Conservation (phyloP, 2,888 invertebrate genomes). For the Cantharis rufa region DNA sequence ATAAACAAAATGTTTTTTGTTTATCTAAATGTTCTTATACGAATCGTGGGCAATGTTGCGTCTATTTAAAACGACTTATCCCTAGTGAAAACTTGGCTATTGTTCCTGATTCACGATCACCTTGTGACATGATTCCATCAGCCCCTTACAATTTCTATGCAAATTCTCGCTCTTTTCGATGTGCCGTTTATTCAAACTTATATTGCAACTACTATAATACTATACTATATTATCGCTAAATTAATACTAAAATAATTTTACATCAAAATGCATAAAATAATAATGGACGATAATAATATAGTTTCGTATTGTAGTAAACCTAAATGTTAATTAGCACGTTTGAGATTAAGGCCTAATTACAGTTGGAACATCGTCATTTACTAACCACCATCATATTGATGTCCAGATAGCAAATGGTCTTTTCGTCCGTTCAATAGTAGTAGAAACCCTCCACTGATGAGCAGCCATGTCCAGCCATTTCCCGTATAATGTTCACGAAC, state of each 20-base stretch:
- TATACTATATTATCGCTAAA: no score
- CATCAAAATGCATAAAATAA: neutral
- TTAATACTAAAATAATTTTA: slow-evolving; percentile 27
- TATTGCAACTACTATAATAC: slow-evolving; percentile 41
- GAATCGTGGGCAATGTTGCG: slow-evolving; percentile 3
- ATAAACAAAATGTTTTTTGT: neutral
- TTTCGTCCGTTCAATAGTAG: slow-evolving; percentile 9
- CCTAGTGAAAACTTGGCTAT: slow-evolving; percentile 36
- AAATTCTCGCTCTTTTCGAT: slow-evolving; percentile 43
- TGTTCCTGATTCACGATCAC: slow-evolving; percentile 54
- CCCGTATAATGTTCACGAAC: slow-evolving; percentile 50
- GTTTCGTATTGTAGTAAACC: neutral
- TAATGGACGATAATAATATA: neutral
- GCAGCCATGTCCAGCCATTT: slow-evolving; percentile 41
- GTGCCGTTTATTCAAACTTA: slow-evolving; percentile 40
- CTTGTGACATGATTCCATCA: slow-evolving; percentile 57
- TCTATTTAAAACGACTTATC: slow-evolving; percentile 26
- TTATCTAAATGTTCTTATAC: slow-evolving; percentile 3
- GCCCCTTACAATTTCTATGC: slow-evolving; percentile 55
- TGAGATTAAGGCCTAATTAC: slow-evolving; percentile 41
- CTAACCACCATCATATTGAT: slow-evolving; percentile 23
- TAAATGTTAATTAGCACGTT: slow-evolving; percentile 38
- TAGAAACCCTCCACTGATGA: slow-evolving; percentile 37
- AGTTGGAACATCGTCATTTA: slow-evolving; percentile 35
- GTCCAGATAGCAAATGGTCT: slow-evolving; percentile 14